These are phyloP conservation scores for Zelleria hepariella DNA, from an alignment of 2,888 invertebrate species.

Conservation along the genomic window DNA sequence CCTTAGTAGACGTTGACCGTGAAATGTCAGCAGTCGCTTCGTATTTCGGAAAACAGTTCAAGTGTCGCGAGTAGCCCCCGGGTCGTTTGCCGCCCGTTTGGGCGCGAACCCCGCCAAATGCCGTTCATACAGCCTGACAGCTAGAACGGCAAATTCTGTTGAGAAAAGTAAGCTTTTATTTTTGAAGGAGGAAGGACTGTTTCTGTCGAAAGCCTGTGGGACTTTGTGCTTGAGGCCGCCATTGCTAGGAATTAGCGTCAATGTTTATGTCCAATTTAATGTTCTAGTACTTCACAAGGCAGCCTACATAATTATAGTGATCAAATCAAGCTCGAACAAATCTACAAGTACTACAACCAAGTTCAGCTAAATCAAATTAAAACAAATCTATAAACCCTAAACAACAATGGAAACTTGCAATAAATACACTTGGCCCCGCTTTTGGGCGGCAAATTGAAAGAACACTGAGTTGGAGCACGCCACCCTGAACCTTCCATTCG, in stretches of 20 bases:
- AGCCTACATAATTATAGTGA: too few relatives aligned
- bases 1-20: neutral
- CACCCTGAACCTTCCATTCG: neutral
- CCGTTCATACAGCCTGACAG: neutral
- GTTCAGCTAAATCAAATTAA: neutral
- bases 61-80: neutral
- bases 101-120: neutral
- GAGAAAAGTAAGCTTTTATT: neutral
- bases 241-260: too few relatives aligned
- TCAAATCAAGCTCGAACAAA: neutral
- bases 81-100: neutral
- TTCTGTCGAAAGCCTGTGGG: neutral
- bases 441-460: slow-evolving; percentile 31
- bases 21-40: neutral
- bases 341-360: neutral
- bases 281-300: too few relatives aligned
- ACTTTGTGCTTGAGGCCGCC: neutral
- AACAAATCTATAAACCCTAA: neutral
- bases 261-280: too few relatives aligned
- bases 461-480: neutral
- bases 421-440: slow-evolving; percentile 24
- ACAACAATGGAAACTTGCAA: slow-evolving; percentile 12
- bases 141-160: neutral
- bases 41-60: too few relatives aligned
- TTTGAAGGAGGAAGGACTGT: neutral